Conservation (phyloP, 2,888 invertebrate species). For the Ormyrus pomaceus region DNA sequence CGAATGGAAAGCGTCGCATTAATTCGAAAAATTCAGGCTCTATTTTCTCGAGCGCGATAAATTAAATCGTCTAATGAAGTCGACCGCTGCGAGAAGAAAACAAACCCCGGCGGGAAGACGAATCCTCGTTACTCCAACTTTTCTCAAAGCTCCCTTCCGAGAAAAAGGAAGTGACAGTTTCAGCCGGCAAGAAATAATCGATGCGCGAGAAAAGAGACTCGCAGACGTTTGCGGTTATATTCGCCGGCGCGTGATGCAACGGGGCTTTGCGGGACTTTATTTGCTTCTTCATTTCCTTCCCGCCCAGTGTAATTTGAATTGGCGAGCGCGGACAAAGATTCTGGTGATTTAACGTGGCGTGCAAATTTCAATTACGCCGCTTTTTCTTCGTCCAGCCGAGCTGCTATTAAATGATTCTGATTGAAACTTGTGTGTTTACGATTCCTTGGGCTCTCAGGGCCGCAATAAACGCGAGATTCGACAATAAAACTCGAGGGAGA, state of each 20-base stretch:
- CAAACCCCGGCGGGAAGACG: too few relatives aligned
- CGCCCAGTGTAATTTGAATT: slow-evolving; percentile 4
- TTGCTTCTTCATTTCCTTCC: neutral
- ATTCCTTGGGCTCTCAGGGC: too few relatives aligned
- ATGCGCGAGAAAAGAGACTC: slow-evolving; percentile 1
- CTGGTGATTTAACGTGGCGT: neutral
- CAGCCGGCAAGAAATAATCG: slow-evolving; percentile 15
- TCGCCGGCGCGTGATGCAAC: slow-evolving; percentile 21
- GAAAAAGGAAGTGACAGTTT: slow-evolving; percentile 13
- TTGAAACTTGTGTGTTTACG: neutral
- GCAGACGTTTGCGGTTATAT: neutral
- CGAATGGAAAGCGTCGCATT: too few relatives aligned
- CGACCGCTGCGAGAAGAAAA: too few relatives aligned
- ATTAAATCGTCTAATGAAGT: too few relatives aligned
- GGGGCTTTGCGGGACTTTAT: neutral
- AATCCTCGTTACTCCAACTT: too few relatives aligned
- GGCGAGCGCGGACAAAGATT: neutral
- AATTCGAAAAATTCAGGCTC: too few relatives aligned
- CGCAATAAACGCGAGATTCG: too few relatives aligned
- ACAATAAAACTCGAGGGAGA: too few relatives aligned
- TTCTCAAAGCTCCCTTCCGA: neutral
- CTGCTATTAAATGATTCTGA: neutral
- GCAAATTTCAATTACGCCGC: neutral
- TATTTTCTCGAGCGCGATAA: too few relatives aligned
- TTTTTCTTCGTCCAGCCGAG: neutral